These are phyloP conservation scores for Halichoeres trimaculatus DNA, from an alignment of 2,113 vertebrate genomes.

Conservation along the genomic window DNA sequence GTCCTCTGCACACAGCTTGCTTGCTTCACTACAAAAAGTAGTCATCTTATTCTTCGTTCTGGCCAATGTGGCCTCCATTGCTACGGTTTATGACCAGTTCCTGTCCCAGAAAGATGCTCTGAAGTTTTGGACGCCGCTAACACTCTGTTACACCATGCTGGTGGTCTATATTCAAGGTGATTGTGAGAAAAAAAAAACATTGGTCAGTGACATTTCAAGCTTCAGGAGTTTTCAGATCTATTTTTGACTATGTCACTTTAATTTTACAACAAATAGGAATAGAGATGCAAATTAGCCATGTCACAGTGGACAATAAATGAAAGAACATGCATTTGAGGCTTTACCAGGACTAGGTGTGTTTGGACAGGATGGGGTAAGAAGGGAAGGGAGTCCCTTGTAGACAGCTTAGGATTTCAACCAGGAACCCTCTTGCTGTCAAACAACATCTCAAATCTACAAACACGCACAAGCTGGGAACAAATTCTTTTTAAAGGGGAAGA, in stretches of 20 bases:
- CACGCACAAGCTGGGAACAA: neutral
- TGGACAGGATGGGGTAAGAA: too few species aligned
- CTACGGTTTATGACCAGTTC: slow-evolving; percentile 88
- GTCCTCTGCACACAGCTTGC: slow-evolving; percentile 75
- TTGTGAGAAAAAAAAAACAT: too few species aligned
- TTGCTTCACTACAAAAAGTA: slow-evolving; percentile 76
- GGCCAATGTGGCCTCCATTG: slow-evolving; percentile 79
- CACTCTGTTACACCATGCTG: slow-evolving; percentile 89
- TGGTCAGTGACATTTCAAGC: too few species aligned
- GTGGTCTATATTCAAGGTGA: slow-evolving; percentile 89
- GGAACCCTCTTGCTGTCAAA: too few species aligned
- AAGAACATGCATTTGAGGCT: neutral
- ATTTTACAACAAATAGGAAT: neutral
- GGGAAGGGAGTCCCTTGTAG: too few species aligned
- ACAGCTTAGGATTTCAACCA: too few species aligned
- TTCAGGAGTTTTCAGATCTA: too few species aligned
- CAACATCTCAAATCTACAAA: neutral
- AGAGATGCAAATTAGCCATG: neutral
- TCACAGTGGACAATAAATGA: neutral
- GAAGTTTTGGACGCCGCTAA: slow-evolving; percentile 90
- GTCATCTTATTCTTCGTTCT: slow-evolving; percentile 83
- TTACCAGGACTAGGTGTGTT: too few species aligned
- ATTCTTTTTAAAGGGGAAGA: neutral
- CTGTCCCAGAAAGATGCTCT: slow-evolving; percentile 85
- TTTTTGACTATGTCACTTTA: too few species aligned